Percentiles rank a stretch among this genome's conserved stretches.
Conservation (phyloP, 2,797 vertebrate species). For the Lacerta viridis region DNA sequence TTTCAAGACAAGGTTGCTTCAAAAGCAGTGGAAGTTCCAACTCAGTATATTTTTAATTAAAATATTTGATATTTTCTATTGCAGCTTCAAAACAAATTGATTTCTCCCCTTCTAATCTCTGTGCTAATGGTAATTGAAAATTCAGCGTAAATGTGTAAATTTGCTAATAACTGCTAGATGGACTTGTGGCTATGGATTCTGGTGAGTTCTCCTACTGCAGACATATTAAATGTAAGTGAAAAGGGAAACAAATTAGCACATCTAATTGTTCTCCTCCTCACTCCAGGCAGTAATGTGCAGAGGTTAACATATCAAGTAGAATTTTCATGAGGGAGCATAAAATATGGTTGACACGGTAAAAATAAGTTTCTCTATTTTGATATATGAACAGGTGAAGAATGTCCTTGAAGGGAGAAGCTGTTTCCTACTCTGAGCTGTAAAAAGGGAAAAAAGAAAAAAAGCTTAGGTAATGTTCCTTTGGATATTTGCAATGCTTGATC, state of each 20-base stretch:
- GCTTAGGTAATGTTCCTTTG: background rate
- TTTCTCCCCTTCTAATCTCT: conserved; percentile 46
- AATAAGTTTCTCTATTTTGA: conserved; percentile 13
- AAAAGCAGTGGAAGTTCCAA: conserved; percentile 33
- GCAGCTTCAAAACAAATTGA: conserved; percentile 52
- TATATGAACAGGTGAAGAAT: background rate
- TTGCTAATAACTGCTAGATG: conserved; percentile 62
- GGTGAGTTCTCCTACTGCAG: conserved; percentile 53
- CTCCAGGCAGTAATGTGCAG: conserved; percentile 63
- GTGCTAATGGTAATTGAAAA: conserved; percentile 59
- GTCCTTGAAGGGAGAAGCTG: background rate
- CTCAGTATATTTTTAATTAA: conserved; percentile 46
- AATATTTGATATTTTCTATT: conserved; percentile 54
- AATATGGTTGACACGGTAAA: conserved; percentile 8
- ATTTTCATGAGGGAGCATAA: conserved; percentile 29
- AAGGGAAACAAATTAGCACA: conserved; percentile 61
- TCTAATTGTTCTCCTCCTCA: conserved; percentile 67
- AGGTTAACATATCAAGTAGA: conserved; percentile 26
- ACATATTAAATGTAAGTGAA: conserved; percentile 51
- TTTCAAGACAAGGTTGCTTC: conserved; percentile 13
- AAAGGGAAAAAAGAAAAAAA: background rate
- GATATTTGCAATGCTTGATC: background rate
- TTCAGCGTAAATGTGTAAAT: conserved; percentile 59
- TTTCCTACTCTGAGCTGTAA: background rate
- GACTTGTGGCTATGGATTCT: conserved; percentile 63